Percentiles rank a stretch among this genome's conserved stretches.
These are phyloP conservation scores for Agriopis leucophaearia DNA, from an alignment of 2,888 invertebrate genomes.

Conservation along the genomic window DNA sequence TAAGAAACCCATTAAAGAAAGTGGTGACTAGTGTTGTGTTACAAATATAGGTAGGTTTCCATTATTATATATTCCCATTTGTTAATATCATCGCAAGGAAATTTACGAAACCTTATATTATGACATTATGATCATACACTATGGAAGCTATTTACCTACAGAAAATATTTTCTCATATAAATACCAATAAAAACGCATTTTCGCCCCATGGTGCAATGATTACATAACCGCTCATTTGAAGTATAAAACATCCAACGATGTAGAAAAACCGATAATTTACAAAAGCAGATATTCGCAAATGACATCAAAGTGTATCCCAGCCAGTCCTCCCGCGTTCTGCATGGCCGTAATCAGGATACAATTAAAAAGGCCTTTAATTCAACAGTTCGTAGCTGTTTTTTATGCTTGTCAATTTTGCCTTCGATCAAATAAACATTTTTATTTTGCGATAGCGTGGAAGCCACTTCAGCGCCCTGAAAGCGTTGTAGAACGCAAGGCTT, in stretches of 20 bases:
- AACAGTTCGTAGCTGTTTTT: background rate
- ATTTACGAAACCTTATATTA: too few species aligned
- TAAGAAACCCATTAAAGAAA: too few species aligned
- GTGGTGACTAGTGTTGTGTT: background rate
- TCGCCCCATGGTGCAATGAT: slow-evolving; percentile 1
- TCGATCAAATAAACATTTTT: too few species aligned
- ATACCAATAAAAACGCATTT: slow-evolving; percentile 5
- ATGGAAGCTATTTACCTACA: too few species aligned
- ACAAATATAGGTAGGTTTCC: too few species aligned
- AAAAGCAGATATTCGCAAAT: slow-evolving; percentile 43
- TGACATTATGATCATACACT: too few species aligned
- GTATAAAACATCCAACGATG: slow-evolving; percentile 36
- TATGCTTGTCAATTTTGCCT: too few species aligned
- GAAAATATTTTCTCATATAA: background rate
- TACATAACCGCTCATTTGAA: slow-evolving; percentile 23
- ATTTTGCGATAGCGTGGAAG: too few species aligned
- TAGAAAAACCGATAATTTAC: slow-evolving; percentile 45
- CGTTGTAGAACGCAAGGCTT: too few species aligned
- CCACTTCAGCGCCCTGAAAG: too few species aligned
- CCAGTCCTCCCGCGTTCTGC: slow-evolving; percentile 25
- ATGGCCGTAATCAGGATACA: slow-evolving; percentile 27
- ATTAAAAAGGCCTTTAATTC: slow-evolving; percentile 16
- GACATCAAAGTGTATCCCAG: slow-evolving; percentile 44
- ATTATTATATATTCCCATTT: too few species aligned
- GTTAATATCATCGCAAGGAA: too few species aligned